Percentiles rank a stretch among this genome's conserved stretches.
These are phyloP conservation scores for Muscicapa striata DNA, from an alignment of 2,797 vertebrate genomes.

Conservation along the genomic window DNA sequence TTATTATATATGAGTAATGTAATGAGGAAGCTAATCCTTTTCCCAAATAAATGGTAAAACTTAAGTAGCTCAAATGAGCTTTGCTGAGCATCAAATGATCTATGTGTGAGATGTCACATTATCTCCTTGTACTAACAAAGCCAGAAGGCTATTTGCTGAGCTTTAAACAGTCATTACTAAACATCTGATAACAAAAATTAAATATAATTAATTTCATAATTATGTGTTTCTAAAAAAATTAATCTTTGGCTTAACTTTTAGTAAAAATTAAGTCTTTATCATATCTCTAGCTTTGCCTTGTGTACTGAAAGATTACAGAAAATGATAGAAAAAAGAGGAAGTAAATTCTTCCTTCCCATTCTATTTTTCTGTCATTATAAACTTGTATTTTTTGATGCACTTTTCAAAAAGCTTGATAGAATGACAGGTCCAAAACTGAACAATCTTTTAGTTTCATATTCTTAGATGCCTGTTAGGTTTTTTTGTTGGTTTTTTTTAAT, in stretches of 20 bases:
- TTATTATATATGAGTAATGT: not conserved
- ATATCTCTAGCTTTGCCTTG: not conserved
- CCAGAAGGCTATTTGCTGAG: not conserved
- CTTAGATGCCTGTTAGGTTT: not conserved
- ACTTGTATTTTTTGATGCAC: not conserved
- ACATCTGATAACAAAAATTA: not conserved
- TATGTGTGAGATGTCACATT: not conserved
- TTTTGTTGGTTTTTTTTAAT: not conserved
- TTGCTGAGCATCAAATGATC: not conserved
- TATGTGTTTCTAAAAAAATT: not conserved
- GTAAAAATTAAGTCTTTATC: not conserved
- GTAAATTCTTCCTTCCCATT: not conserved
- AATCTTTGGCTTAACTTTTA: not conserved
- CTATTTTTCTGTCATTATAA: not conserved
- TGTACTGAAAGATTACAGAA: not conserved
- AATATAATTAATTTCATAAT: not conserved
- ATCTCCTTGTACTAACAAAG: not conserved
- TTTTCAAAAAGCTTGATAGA: not conserved
- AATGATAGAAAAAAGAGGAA: not conserved
- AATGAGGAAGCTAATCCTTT: not conserved
- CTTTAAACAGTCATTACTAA: not conserved
- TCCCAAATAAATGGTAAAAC: not conserved
- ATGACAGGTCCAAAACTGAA: not conserved
- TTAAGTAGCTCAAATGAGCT: not conserved
- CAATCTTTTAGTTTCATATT: not conserved